Conservation (phyloP, 2,888 invertebrate genomes). For the Dryomyza anilis region DNA sequence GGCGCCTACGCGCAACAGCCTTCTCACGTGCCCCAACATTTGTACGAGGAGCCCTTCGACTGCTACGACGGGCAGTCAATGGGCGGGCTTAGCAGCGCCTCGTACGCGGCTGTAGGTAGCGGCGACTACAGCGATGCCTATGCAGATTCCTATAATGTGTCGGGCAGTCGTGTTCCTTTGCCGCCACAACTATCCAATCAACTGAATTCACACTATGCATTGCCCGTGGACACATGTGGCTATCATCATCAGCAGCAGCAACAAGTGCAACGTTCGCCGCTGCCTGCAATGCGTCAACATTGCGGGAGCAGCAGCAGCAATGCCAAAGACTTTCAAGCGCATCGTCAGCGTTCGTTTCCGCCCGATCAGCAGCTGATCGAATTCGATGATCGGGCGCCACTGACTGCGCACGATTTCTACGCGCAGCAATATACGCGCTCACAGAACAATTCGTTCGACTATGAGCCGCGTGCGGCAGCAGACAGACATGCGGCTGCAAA, state of each 20-base stretch:
- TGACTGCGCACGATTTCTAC: constrained; percentile 46
- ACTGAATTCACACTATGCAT: constrained; percentile 49
- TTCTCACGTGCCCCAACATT: constrained; percentile 41
- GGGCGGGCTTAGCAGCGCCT: constrained; percentile 45
- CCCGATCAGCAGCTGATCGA: constrained; percentile 56
- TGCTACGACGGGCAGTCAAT: constrained; percentile 54
- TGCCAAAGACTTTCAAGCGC: constrained; percentile 28
- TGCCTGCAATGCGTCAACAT: constrained; percentile 21
- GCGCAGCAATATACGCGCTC: constrained; percentile 39
- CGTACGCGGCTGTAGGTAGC: constrained; percentile 45
- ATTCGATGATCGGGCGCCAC: constrained; percentile 53
- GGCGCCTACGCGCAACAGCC: constrained; percentile 38
- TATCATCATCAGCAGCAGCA: constrained; percentile 34
- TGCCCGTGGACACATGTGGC: constrained; percentile 43
- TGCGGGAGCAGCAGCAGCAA: not conserved
- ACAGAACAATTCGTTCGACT: constrained; percentile 44
- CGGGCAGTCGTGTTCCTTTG: constrained; percentile 59
- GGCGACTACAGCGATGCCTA: constrained; percentile 36
- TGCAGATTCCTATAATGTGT: constrained; percentile 57
- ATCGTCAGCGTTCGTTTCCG: constrained; percentile 50
- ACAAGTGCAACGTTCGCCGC: constrained; percentile 28
- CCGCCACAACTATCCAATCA: constrained; percentile 59
- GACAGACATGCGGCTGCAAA: constrained; percentile 36
- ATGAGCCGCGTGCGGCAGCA: constrained; percentile 43
- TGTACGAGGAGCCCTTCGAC: constrained; percentile 57